Conservation (phyloP, 1,140 invertebrate genomes). For the Apis cerana region DNA sequence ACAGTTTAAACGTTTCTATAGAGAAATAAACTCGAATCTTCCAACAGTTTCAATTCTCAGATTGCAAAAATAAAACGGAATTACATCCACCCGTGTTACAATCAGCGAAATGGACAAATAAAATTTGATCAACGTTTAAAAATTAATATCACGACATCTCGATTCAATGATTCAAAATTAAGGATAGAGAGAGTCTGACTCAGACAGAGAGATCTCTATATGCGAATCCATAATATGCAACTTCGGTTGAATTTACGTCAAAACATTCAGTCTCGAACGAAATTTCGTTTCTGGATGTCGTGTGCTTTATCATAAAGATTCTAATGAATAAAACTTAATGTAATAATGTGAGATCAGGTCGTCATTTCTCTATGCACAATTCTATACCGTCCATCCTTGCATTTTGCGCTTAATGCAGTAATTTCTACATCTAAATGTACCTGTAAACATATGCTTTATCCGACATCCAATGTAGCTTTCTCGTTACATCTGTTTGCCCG, state of each 20-base stretch:
- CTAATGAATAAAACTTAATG: constrained; percentile 1
- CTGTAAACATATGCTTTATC: constrained; percentile 26
- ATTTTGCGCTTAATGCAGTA: constrained; percentile 26
- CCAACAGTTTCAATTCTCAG: background rate
- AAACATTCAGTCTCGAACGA: background rate
- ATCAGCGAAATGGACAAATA: background rate
- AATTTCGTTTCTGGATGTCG: background rate
- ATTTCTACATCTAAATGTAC: constrained; percentile 23
- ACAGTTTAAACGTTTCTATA: no score
- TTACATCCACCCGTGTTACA: background rate
- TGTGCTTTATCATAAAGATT: background rate
- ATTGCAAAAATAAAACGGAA: background rate
- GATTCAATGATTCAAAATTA: background rate
- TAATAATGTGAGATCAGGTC: background rate
- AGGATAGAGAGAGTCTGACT: background rate
- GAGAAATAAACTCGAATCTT: no score
- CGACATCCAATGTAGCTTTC: constrained; percentile 13
- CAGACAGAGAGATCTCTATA: background rate
- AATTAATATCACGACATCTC: background rate
- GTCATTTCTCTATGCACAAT: constrained; percentile 7
- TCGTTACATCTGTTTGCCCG: constrained; percentile 31
- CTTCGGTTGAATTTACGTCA: background rate
- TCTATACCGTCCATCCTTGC: background rate
- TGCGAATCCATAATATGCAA: constrained; percentile 13
- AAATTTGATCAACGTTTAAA: background rate